Percentiles rank a stretch among this genome's conserved stretches.
These are phyloP conservation scores for Tragelaphus oryx DNA, from an alignment of 2,797 vertebrate species.

Conservation along the genomic window DNA sequence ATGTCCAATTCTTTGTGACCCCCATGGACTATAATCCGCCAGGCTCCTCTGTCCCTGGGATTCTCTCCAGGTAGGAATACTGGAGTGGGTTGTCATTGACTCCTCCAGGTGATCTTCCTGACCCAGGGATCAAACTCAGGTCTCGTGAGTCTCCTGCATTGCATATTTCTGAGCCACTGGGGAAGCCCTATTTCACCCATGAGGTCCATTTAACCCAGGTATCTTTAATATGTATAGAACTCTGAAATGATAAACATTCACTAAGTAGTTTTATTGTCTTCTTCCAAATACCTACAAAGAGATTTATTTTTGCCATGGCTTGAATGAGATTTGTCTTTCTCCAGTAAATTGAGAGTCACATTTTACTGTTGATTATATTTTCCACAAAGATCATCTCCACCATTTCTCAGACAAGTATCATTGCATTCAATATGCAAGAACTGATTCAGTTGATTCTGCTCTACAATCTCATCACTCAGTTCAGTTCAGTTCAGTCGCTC, in stretches of 20 bases:
- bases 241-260: background rate
- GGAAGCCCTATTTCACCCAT: background rate
- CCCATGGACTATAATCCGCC: background rate
- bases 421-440: background rate
- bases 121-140: background rate
- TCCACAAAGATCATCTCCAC: background rate
- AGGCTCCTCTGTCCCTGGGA: background rate
- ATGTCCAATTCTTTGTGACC: background rate
- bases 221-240: background rate
- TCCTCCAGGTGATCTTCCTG: background rate
- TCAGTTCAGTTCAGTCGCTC: too few species aligned
- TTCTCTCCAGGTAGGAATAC: background rate
- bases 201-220: too few species aligned
- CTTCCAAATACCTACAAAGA: background rate
- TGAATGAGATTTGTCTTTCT: background rate
- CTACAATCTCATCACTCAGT: background rate
- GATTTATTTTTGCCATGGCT: background rate
- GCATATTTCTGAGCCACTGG: background rate
- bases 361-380: background rate
- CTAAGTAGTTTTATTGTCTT: background rate
- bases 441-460: background rate
- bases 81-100: background rate
- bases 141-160: background rate
- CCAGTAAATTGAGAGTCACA: background rate
- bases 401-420: background rate